These are phyloP conservation scores for Cyrtodaria siliqua DNA, from an alignment of 2,888 invertebrate genomes.

Conservation along the genomic window DNA sequence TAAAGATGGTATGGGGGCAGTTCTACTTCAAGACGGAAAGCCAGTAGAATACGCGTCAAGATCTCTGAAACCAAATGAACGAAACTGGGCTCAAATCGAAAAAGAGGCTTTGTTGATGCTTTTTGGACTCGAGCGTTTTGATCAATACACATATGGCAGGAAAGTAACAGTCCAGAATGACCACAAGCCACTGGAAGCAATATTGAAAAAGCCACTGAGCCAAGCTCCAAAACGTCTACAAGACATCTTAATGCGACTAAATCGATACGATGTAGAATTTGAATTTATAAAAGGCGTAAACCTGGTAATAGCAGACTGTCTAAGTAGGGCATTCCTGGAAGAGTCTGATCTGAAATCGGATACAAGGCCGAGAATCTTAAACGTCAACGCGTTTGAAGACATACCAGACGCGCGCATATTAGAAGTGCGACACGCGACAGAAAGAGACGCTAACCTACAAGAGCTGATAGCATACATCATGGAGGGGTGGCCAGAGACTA, in stretches of 20 bases:
- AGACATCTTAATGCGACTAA: conserved; percentile 55
- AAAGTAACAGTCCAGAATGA: conserved; percentile 41
- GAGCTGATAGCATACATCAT: conserved; percentile 5
- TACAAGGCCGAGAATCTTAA: conserved; percentile 2
- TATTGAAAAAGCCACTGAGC: conserved; percentile 51
- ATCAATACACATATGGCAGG: conserved; percentile 48
- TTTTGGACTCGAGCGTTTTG: conserved; percentile 62
- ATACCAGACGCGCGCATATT: conserved; percentile 20
- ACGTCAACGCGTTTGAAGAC: conserved; percentile 6
- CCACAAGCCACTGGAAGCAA: conserved; percentile 55
- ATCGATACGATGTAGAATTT: conserved; percentile 58
- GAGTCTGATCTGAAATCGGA: conserved; percentile 1
- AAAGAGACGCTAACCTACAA: not conserved
- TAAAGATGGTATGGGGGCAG: conserved; percentile 54
- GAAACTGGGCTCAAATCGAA: conserved; percentile 70
- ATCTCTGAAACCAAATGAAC: conserved; percentile 48
- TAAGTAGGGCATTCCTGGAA: conserved; percentile 43
- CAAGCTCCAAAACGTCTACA: conserved; percentile 53
- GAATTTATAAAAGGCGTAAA: conserved; percentile 41
- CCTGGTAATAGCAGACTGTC: conserved; percentile 46
- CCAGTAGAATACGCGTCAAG: conserved; percentile 63
- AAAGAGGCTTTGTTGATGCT: conserved; percentile 54
- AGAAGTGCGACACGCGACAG: conserved; percentile 22
- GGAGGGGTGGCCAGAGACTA: conserved; percentile 27
- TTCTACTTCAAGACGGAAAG: conserved; percentile 58